Evolutionary conservation across 1,140 invertebrate species (phyloP).

Genomic region (Manduca sexta): DNA sequence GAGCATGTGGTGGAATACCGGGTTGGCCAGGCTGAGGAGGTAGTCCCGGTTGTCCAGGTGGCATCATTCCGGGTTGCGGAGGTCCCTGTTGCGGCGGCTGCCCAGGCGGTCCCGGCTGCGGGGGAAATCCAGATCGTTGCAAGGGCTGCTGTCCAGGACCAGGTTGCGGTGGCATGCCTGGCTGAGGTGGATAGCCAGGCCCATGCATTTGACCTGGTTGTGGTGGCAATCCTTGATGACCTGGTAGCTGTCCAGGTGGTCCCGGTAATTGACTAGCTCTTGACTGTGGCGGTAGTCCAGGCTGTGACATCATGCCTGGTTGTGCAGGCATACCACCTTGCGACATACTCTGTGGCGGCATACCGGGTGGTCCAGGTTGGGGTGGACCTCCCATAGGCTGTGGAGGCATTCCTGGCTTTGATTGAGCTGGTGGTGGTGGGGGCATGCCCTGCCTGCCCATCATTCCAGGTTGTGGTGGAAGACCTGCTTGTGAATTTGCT

Average conservation of each 20-base stretch:
- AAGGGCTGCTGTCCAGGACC: constrained; percentile 16
- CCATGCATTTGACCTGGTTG: constrained; percentile 7
- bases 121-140: constrained; percentile 10
- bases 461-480: constrained; percentile 24
- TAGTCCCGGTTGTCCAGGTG: constrained; percentile 6
- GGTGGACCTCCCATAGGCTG: constrained; percentile 7
- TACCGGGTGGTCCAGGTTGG: constrained; percentile 10
- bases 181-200: constrained; percentile 12
- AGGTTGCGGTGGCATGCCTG: constrained; percentile 28
- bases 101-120: constrained; percentile 21
- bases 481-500: constrained; percentile 22
- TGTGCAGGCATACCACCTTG: constrained; percentile 15
- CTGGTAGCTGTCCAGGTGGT: constrained; percentile 31
- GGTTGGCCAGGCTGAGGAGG: constrained; percentile 17
- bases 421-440: constrained; percentile 7
- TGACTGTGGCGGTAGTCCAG: constrained; percentile 17
- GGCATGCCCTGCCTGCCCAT: constrained; percentile 18
- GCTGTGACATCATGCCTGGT: constrained; percentile 11
- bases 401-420: constrained; percentile 25
- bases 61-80: constrained; percentile 13
- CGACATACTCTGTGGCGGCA: constrained; percentile 16
- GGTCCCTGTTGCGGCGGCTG: constrained; percentile 20
- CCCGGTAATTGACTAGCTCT: constrained; percentile 22
- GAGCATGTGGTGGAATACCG: constrained; percentile 11
- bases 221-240: constrained; percentile 12